Evolutionary conservation across 2,113 vertebrate species (phyloP).

Genomic region (Blennius ocellaris): DNA sequence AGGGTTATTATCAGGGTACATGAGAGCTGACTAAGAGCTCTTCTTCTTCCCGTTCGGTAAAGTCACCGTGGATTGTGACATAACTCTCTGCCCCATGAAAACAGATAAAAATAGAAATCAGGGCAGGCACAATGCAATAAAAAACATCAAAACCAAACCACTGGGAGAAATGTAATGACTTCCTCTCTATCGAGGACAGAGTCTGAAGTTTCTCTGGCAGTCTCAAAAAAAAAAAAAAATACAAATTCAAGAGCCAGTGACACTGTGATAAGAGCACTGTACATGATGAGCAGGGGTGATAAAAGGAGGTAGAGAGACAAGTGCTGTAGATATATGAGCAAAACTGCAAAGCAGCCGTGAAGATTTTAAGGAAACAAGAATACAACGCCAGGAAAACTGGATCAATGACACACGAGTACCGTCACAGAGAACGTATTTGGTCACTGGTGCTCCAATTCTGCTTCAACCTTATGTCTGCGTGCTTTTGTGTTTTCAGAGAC

Average conservation of each 20-base stretch:
- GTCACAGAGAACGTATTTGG: background rate
- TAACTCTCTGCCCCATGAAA: constrained; percentile 49
- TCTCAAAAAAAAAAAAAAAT: constrained; percentile 32
- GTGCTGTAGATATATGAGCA: constrained; percentile 15
- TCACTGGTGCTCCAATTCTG: too few species aligned
- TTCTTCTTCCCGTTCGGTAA: constrained; percentile 23
- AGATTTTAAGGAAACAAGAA: constrained; percentile 12
- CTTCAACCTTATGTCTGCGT: too few species aligned
- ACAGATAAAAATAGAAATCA: constrained; percentile 63
- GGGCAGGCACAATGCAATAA: constrained; percentile 44
- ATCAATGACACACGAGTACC: constrained; percentile 8
- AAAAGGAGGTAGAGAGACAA: background rate
- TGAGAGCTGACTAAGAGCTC: constrained; percentile 46
- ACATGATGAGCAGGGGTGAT: constrained; percentile 20
- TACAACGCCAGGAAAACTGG: background rate
- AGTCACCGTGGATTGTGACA: constrained; percentile 23
- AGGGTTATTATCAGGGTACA: constrained; percentile 45
- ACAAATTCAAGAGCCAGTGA: constrained; percentile 21
- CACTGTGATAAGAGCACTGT: constrained; percentile 20
- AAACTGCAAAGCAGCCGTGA: constrained; percentile 6
- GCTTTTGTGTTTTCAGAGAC: too few species aligned
- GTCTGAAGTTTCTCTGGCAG: constrained; percentile 26
- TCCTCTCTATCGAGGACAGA: constrained; percentile 48
- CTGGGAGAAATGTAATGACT: constrained; percentile 39
- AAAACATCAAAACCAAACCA: constrained; percentile 38